Conservation (phyloP, 2,113 vertebrate genomes). For the Mobula hypostoma region DNA sequence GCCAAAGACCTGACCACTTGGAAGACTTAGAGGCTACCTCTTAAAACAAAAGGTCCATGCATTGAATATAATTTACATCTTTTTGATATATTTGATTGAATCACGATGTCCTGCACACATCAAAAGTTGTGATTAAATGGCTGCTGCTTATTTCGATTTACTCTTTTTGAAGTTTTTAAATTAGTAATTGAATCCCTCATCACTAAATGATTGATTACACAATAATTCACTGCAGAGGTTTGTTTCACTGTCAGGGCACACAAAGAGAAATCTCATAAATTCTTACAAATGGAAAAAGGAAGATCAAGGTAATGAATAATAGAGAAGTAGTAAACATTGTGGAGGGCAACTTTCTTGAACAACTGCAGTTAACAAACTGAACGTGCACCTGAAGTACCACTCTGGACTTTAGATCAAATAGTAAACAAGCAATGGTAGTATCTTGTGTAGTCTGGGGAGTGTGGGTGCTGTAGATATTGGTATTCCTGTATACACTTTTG, state of each 20-base stretch:
- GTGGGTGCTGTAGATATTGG: no score
- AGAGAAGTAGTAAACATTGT: constrained; percentile 9
- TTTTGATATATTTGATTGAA: constrained; percentile 57
- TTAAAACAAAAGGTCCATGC: constrained; percentile 43
- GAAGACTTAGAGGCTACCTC: not conserved
- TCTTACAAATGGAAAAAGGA: constrained; percentile 37
- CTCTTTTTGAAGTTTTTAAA: constrained; percentile 79
- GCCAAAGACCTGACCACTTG: not conserved
- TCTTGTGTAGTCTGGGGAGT: no score
- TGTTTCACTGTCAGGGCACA: constrained; percentile 48
- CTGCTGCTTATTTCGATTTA: constrained; percentile 75
- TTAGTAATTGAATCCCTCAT: constrained; percentile 86
- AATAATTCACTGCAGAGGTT: constrained; percentile 59
- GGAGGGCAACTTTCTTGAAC: no score
- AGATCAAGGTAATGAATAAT: constrained; percentile 37
- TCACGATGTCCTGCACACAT: constrained; percentile 53
- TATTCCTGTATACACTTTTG: no score
- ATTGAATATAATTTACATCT: constrained; percentile 48
- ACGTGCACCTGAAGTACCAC: no score
- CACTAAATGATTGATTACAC: constrained; percentile 79
- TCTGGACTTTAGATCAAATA: no score
- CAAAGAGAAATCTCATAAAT: constrained; percentile 38
- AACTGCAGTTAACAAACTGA: no score
- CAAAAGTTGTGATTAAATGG: constrained; percentile 73
- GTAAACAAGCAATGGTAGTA: no score